Base-by-base conservation (phyloP, 1,140 invertebrate species). In the Lordiphosa clarofinis region DNA sequence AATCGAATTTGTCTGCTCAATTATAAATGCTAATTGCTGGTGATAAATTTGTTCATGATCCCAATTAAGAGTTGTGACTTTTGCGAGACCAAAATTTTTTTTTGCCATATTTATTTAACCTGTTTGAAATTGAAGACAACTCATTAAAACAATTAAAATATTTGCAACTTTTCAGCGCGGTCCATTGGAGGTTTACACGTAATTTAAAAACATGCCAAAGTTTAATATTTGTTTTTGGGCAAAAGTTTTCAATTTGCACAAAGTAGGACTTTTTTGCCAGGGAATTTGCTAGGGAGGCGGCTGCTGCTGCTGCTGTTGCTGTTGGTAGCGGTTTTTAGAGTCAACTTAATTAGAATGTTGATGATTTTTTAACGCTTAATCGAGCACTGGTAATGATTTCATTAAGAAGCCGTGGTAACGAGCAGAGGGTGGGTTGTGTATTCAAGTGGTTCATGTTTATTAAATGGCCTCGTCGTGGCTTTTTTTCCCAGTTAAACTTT, bases 301-400 rank as follows among this genome's bases (percentile, higher is more conserved):
- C 24, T 28, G 24, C 28, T 46, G 47, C 40, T 37, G 52, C 28
- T 49, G 36, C 57, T 36, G 53, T 42, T 15, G 43, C 48, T n/a
- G 59, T 36, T 36, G 52, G 55, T 49, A n/a, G n/a, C n/a, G n/a
- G n/a, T 56, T 69, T 56, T 69, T 82, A 73, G 48, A 76, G 73
- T 62, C 78, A 82, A 84, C 78, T 68, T 84, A 84, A 82, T 82
- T 84, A 82, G 78, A 63, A 84, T 66, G 68, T 84, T 82, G 79
- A 82, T 84, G 81, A 82, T 84, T 82, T 73, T 67, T 84, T 65
- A 70, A 70, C 78, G 78, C 69, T 68, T 56, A 73, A 82, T 82
- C 78, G 78, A 84, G 78, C 78, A 59, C 42, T 50, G 59, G 60
- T 57, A 81, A 67, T 74, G 75, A 79, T 79, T 79, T 74, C 66